Percentiles rank a stretch among this genome's conserved stretches.
Evolutionary conservation across 1,140 invertebrate species (phyloP).

Genomic region (Macrocentrus cingulum): DNA sequence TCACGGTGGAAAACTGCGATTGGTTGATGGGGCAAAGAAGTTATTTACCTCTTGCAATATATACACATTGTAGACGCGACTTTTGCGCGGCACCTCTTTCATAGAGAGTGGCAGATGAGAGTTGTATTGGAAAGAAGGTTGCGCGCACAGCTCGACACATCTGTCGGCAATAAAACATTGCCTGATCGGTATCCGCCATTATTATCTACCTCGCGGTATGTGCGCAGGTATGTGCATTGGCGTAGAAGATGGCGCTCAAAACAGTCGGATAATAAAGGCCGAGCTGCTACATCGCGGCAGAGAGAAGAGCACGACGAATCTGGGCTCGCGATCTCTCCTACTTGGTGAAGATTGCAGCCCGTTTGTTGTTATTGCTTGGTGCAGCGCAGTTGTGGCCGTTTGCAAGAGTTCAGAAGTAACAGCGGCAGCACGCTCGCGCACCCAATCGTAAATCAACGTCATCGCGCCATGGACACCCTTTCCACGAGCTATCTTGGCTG

Average conservation of each 20-base stretch:
- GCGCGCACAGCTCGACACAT: constrained; percentile 24
- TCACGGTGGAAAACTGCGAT: too few species aligned
- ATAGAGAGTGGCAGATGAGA: too few species aligned
- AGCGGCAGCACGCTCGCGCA: constrained; percentile 25
- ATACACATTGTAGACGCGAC: too few species aligned
- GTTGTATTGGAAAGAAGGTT: too few species aligned
- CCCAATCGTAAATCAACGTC: constrained; percentile 48
- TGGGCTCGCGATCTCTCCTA: constrained; percentile 26
- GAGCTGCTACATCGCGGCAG: too few species aligned
- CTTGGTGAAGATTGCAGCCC: constrained; percentile 34
- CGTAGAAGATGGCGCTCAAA: background rate
- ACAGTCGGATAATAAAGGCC: too few species aligned
- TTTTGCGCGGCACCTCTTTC: constrained; percentile 1
- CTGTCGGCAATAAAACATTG: constrained; percentile 40
- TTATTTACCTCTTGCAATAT: too few species aligned
- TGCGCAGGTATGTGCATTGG: constrained; percentile 10
- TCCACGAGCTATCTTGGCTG: constrained; percentile 13
- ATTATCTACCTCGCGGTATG: constrained; percentile 34
- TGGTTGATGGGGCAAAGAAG: too few species aligned
- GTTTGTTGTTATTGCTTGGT: constrained; percentile 14
- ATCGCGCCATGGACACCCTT: constrained; percentile 11
- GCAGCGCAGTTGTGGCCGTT: constrained; percentile 7
- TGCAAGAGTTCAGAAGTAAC: background rate
- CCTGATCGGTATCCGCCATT: constrained; percentile 37
- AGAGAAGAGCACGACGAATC: constrained; percentile 30